Conservation (phyloP, 2,113 vertebrate species). For the Centropristis striata region DNA sequence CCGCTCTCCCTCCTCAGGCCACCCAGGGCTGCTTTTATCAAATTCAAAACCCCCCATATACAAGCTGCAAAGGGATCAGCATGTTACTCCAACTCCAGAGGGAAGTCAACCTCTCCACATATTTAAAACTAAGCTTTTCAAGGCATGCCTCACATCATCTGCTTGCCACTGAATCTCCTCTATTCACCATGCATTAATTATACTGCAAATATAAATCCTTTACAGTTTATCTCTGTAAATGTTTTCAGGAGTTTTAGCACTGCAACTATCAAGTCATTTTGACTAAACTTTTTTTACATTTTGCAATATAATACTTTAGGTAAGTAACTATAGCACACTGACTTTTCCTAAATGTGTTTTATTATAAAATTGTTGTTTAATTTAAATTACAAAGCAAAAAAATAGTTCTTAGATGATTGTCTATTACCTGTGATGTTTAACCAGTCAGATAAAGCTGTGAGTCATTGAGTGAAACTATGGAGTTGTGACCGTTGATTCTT, state of each 20-base stretch:
- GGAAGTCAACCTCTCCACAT: not conserved
- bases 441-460: too few species aligned
- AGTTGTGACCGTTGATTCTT: too few species aligned
- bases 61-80: constrained; percentile 8
- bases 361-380: too few species aligned
- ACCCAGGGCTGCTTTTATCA: constrained; percentile 23
- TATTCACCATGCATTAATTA: not conserved
- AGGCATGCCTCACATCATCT: not conserved
- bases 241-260: not conserved
- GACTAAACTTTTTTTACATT: too few species aligned
- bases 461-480: too few species aligned
- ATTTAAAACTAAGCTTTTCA: constrained; percentile 13
- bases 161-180: not conserved
- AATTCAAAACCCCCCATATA: constrained; percentile 13
- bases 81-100: not conserved
- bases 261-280: too few species aligned
- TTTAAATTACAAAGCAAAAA: too few species aligned
- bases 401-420: too few species aligned
- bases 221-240: not conserved
- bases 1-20: not conserved
- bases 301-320: too few species aligned
- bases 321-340: too few species aligned
- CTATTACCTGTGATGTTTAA: too few species aligned
- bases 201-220: not conserved
- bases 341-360: too few species aligned